phyloP scores from a whole-genome alignment of 2,113 vertebrate species.

The Ceratotherium simum region DNA sequence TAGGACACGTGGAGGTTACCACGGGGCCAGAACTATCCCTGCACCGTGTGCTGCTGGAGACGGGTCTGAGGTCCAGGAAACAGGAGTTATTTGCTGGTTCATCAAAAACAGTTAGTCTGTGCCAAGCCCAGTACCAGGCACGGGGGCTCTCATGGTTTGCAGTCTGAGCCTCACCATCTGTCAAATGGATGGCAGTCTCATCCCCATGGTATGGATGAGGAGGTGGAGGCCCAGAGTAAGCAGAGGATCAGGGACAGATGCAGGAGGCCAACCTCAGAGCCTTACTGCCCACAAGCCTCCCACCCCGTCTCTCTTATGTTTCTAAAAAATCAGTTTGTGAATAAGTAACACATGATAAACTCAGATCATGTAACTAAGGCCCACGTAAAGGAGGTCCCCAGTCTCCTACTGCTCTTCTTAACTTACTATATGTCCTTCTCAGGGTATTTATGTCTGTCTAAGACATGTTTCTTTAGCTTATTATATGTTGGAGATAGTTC shows the following conservation, averaged over 20 bases:
- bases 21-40: accelerated
- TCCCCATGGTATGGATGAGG: background rate
- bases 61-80: background rate
- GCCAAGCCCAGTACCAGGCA: background rate
- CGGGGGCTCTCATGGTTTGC: background rate
- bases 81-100: background rate
- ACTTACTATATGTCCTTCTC: background rate
- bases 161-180: background rate
- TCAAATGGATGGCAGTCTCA: accelerated
- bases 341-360: background rate
- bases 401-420: background rate
- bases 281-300: background rate
- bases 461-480: background rate
- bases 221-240: background rate
- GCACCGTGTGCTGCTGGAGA: accelerated
- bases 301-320: background rate
- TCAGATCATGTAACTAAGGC: no score
- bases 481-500: background rate
- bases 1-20: accelerated
- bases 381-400: no score
- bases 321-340: background rate
- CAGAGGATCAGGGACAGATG: background rate
- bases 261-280: background rate
- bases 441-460: background rate
- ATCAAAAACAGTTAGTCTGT: accelerated